Evolutionary conservation across 1,140 invertebrate genomes (phyloP), one percentile per base, ranked within the genome.

Genomic region (Thaumatotibia leucotreta): DNA sequence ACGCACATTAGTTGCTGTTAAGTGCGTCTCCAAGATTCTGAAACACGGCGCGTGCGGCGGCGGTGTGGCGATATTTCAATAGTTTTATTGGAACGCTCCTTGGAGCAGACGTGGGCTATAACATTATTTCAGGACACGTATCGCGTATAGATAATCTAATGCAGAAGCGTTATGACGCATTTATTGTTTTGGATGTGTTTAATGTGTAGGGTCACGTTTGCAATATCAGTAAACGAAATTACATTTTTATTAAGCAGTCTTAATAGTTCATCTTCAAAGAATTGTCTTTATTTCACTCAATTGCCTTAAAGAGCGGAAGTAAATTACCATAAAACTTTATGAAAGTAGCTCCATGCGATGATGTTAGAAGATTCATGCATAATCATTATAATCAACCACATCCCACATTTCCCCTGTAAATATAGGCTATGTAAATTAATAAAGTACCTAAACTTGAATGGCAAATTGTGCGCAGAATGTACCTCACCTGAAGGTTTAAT

Each of bases 51-150:
- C 52, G 52, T 27, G 58, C 61, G 65, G 63, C 63, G 24, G 63
- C 17, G 24, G 6, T 49, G 63, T 68, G 67, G 67, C 50, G 77
- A 70, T 63, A 72, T 83, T 75, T 75, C 64, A 72, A 68, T 67
- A 68, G 70, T 77, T 74, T 77, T 74, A 75, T 75, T 66, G 68
- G 54, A 69, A 68, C 67, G 71, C 71, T 68, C 68, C 66, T 58
- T 20, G 63, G 70, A 64, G 63, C 61, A 24, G 58, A 67, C 71
- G 49, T 61, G 63, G 69, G 74, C 76, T 69, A 79, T 83, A 79
- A 82, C 74, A 86, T 89, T 86, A 89, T 89, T 87, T 83, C 84
- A 81, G 76, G 65, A 82, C 87, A 88, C 85, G 85, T 86, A 86
- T 85, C 79, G 72, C 73, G 54, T 69, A 69, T 72, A 80, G 77